These are phyloP conservation scores for Dryobates pubescens DNA, from an alignment of 2,797 vertebrate genomes.

Conservation along the genomic window DNA sequence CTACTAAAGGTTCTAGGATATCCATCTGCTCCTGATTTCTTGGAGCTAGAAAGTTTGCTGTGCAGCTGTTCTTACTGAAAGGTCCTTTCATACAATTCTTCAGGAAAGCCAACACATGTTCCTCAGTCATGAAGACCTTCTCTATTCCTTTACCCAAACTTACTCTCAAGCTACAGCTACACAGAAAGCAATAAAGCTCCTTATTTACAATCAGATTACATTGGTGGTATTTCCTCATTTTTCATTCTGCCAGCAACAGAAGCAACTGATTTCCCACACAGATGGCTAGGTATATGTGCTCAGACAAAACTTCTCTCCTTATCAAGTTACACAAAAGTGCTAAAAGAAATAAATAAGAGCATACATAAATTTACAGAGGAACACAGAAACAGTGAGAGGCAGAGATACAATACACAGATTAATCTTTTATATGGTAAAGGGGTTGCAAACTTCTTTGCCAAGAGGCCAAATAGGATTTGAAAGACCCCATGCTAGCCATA, in stretches of 20 bases:
- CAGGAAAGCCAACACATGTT: slow-evolving; percentile 39
- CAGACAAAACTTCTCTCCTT: not conserved
- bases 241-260: slow-evolving; percentile 24
- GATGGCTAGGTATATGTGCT: not conserved
- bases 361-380: not conserved
- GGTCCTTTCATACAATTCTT: slow-evolving; percentile 33
- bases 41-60: not conserved
- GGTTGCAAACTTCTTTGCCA: not conserved
- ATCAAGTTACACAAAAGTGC: not conserved
- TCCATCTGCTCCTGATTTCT: slow-evolving; percentile 44
- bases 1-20: not conserved
- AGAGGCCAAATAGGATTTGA: not conserved
- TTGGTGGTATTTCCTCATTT: not conserved
- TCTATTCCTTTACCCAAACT: slow-evolving; percentile 34
- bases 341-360: not conserved
- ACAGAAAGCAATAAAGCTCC: not conserved
- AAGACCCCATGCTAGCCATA: not conserved
- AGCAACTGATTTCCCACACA: slow-evolving; percentile 16
- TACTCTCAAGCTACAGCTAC: slow-evolving; percentile 20
- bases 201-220: slow-evolving; percentile 11
- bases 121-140: slow-evolving; percentile 20
- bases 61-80: slow-evolving; percentile 64
- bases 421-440: not conserved
- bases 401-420: not conserved
- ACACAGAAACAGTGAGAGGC: not conserved